Conservation (phyloP, 2,888 invertebrate genomes). For the Heteropelma amictum region DNA sequence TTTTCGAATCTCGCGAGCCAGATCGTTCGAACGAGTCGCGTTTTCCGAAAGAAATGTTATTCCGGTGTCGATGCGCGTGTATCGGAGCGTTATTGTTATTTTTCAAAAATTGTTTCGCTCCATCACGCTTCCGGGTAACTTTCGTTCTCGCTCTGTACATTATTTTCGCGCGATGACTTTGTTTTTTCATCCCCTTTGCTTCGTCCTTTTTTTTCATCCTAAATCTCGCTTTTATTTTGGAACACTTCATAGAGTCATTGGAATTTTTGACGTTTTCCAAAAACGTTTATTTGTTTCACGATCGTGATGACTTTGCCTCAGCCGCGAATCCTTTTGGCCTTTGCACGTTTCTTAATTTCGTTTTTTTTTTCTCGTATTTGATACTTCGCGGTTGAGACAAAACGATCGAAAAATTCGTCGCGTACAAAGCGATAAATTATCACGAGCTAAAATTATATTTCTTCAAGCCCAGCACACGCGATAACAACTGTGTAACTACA, state of each 20-base stretch:
- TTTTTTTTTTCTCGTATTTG: no score
- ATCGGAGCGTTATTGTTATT: no score
- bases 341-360: no score
- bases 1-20: slow-evolving; percentile 9
- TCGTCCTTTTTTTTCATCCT: slow-evolving; percentile 36
- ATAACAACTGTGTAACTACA: slow-evolving; percentile 54
- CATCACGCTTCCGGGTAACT: slow-evolving; percentile 10
- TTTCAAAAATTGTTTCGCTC: slow-evolving; percentile 31
- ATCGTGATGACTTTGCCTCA: slow-evolving; percentile 31
- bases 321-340: no score
- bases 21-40: slow-evolving; percentile 23
- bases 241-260: slow-evolving; percentile 58
- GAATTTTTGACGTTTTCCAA: slow-evolving; percentile 45
- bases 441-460: slow-evolving; percentile 50
- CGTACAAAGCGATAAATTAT: slow-evolving; percentile 39
- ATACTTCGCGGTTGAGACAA: slow-evolving; percentile 17
- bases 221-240: slow-evolving; percentile 28
- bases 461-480: slow-evolving; percentile 61
- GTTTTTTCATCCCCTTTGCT: slow-evolving; percentile 9
- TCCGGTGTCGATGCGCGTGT: background rate
- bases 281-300: slow-evolving; percentile 40
- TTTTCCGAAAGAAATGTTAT: slow-evolving; percentile 3
- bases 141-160: slow-evolving; percentile 28
- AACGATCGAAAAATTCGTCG: slow-evolving; percentile 16
- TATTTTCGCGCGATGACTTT: slow-evolving; percentile 12